Evolutionary conservation across 1,140 invertebrate species (phyloP).

Genomic region (Anastrepha ludens): DNA sequence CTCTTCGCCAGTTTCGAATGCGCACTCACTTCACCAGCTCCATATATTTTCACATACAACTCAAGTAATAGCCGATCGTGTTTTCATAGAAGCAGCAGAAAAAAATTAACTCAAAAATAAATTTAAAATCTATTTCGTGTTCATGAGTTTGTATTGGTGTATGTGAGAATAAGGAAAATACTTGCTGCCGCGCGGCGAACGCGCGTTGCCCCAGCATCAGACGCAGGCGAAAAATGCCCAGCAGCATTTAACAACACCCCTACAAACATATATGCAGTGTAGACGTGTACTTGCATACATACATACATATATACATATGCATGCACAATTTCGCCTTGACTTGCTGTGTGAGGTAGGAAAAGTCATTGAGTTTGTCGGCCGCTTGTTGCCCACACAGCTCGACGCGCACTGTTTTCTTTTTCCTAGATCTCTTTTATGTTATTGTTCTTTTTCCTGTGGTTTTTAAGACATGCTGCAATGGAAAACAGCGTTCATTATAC

Average conservation of each 20-base stretch:
- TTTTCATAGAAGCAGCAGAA: background rate
- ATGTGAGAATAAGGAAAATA: slow-evolving; percentile 4
- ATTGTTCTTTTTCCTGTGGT: background rate
- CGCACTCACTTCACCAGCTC: background rate
- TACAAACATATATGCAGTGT: background rate
- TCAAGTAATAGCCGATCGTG: slow-evolving; percentile 43
- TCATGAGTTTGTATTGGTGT: background rate
- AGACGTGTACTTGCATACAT: background rate
- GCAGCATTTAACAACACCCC: background rate
- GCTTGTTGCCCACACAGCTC: slow-evolving; percentile 30
- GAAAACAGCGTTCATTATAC: background rate
- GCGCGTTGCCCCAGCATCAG: background rate
- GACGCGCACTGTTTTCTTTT: slow-evolving; percentile 31
- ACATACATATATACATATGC: background rate
- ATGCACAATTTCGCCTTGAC: slow-evolving; percentile 26
- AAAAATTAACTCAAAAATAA: slow-evolving; percentile 12
- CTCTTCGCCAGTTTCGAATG: background rate
- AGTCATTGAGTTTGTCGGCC: slow-evolving; percentile 45
- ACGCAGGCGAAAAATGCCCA: slow-evolving; percentile 17
- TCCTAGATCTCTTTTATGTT: slow-evolving; percentile 32
- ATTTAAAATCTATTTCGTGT: background rate
- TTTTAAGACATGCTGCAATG: slow-evolving; percentile 11
- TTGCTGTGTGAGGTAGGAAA: slow-evolving; percentile 45
- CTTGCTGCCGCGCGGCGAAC: background rate
- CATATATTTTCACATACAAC: background rate